A percentile compares a stretch with the other conserved stretches of the same genome.
Conservation (phyloP, 2,797 vertebrate genomes). For the Danionella dracula region DNA sequence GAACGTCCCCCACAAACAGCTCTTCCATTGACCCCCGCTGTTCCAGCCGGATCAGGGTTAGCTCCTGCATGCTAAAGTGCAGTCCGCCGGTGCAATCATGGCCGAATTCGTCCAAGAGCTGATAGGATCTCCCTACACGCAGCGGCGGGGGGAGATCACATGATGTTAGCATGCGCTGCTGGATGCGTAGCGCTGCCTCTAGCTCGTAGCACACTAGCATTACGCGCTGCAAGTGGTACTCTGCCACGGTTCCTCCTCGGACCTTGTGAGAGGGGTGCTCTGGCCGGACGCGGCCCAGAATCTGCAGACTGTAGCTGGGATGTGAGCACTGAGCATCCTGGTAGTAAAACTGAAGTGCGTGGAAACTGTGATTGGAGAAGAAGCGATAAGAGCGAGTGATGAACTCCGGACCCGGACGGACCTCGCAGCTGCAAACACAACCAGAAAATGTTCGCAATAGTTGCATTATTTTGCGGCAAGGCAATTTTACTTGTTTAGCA, state of each 20-base stretch:
- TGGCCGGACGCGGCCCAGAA: constrained; percentile 73
- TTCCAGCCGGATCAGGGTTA: constrained; percentile 79
- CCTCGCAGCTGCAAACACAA: constrained; percentile 73
- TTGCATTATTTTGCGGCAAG: no score
- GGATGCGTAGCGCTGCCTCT: constrained; percentile 57
- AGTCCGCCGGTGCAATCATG: constrained; percentile 74
- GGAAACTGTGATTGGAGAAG: constrained; percentile 77
- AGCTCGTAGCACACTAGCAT: constrained; percentile 71
- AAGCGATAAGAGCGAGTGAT: constrained; percentile 80
- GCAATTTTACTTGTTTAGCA: no score
- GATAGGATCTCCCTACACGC: constrained; percentile 66
- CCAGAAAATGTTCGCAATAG: not conserved
- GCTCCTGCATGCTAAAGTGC: constrained; percentile 83
- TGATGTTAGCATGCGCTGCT: constrained; percentile 63
- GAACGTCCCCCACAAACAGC: constrained; percentile 80
- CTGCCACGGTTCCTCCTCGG: constrained; percentile 76
- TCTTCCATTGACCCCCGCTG: constrained; percentile 76
- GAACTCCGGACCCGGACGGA: constrained; percentile 82
- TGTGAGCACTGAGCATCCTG: constrained; percentile 74
- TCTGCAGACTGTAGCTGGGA: constrained; percentile 74
- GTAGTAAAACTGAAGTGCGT: constrained; percentile 82
- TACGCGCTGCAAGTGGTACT: constrained; percentile 74
- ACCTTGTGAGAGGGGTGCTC: constrained; percentile 80
- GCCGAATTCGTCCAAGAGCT: constrained; percentile 64
- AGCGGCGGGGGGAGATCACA: constrained; percentile 58